Evolutionary conservation across 2,888 invertebrate species (phyloP).

Genomic region (Rotaria macrura): DNA sequence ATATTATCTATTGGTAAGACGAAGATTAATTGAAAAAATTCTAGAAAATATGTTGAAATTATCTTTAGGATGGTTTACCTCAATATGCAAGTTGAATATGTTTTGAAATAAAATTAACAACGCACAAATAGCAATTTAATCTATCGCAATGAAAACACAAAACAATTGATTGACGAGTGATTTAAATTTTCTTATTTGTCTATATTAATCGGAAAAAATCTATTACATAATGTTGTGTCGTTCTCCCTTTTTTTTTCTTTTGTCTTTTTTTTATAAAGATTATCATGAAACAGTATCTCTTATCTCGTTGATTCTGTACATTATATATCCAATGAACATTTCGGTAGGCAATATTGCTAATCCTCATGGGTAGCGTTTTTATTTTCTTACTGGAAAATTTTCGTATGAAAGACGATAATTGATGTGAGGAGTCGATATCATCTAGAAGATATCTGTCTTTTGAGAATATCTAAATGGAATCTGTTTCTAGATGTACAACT

Average conservation of each 20-base stretch:
- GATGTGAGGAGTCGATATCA: too few relatives aligned
- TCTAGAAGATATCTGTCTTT: too few relatives aligned
- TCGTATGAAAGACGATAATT: too few relatives aligned
- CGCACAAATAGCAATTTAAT: neutral
- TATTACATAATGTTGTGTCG: neutral
- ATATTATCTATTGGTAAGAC: slow-evolving; percentile 33
- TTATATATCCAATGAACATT: neutral
- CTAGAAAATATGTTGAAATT: neutral
- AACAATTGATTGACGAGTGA: neutral
- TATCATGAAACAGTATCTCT: neutral
- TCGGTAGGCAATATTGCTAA: neutral
- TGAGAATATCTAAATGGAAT: too few relatives aligned
- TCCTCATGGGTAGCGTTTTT: too few relatives aligned
- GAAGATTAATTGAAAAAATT: neutral
- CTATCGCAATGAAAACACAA: neutral
- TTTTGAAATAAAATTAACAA: neutral
- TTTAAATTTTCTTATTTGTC: neutral
- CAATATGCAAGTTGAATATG: slow-evolving; percentile 32
- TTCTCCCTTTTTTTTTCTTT: neutral
- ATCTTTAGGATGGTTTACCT: slow-evolving; percentile 31
- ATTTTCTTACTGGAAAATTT: too few relatives aligned
- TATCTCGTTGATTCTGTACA: neutral
- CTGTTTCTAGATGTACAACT: too few relatives aligned
- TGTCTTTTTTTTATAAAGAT: neutral
- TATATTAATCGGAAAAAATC: neutral